Evolutionary conservation across 2,113 vertebrate genomes (phyloP).

Genomic region (Bagarius yarrelli): DNA sequence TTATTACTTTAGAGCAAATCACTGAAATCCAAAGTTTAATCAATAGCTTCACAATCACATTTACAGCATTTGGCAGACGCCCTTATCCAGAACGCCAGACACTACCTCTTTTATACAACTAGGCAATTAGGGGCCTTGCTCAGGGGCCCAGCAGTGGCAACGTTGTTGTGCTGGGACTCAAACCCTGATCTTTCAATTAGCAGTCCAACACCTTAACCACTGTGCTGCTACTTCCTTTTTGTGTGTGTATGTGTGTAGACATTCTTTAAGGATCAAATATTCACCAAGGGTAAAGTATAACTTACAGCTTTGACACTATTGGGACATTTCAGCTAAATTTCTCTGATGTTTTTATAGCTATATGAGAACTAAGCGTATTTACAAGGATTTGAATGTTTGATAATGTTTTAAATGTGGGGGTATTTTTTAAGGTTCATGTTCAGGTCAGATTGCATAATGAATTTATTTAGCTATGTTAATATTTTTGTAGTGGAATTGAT

Average conservation of each 20-base stretch:
- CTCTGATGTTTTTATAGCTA: background rate
- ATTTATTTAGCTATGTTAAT: background rate
- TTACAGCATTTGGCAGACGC: too few species aligned
- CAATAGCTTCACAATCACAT: constrained; percentile 49
- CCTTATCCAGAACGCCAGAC: too few species aligned
- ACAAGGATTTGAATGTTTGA: too few species aligned
- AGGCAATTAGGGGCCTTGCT: too few species aligned
- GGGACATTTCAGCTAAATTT: background rate
- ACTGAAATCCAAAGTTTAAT: constrained; percentile 68
- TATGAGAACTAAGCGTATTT: background rate
- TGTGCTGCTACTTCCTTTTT: background rate
- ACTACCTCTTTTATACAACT: too few species aligned
- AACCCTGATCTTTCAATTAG: too few species aligned
- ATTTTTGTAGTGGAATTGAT: background rate
- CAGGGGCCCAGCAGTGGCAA: too few species aligned
- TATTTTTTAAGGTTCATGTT: background rate
- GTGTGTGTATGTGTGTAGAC: constrained; percentile 34
- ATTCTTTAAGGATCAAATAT: background rate
- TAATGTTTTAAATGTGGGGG: background rate
- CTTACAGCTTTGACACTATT: too few species aligned
- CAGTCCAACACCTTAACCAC: too few species aligned
- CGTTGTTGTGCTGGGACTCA: too few species aligned
- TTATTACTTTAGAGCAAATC: constrained; percentile 70
- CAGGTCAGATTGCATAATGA: background rate
- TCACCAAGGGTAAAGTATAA: background rate